Evolutionary conservation across 2,797 vertebrate species (phyloP), one percentile per base, ranked within the genome.

Genomic region (Rhinophrynus dorsalis): DNA sequence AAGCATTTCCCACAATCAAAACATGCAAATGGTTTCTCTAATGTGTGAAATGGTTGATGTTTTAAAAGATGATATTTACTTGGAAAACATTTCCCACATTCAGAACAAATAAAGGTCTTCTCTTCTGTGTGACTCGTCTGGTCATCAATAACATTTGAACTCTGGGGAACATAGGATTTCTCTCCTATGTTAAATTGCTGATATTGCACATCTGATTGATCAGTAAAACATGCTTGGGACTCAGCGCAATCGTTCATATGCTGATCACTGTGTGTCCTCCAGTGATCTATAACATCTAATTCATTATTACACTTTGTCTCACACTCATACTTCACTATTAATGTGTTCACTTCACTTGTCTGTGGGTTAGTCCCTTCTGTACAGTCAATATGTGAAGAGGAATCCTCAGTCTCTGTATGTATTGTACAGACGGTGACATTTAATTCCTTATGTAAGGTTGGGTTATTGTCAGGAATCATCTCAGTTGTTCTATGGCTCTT

Each of bases 41-140:
- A n/a, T 21, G 30, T 55, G 18, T 55, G 51, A 20, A 2, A 20
- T 11, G 11, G 20, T 29, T 32, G 18, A 29, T 60, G 57, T 17
- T 27, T 40, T 1, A 44, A 9, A 11, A 60, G 57, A 1, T 27
- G 23, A 7, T 40, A 10, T n/a, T 42, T 44, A 1, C 21, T 23
- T 1, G 1, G 29, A 21, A 60, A 60, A 29, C 38, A 10, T n/a
- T 45, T 44, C 1, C 37, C 57, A 1, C 57, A 60, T 27, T 29
- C 57, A 13, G 38, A 8, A 11, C 57, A 60, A 2, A 23, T 17
- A n/a, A 57, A 67, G 0, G 51, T 52, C 15, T 45, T 67, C 26
- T 57, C 54, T n/a, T n/a, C n/a, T 0, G 65, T 58, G 54, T 67
- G 65, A 24, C 44, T 29, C 5, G 24, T 55, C 20, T 56, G 64